Percentiles rank a stretch among this genome's conserved stretches.
These are phyloP conservation scores for Chironomus tepperi DNA, from an alignment of 1,140 invertebrate species.

Conservation along the genomic window DNA sequence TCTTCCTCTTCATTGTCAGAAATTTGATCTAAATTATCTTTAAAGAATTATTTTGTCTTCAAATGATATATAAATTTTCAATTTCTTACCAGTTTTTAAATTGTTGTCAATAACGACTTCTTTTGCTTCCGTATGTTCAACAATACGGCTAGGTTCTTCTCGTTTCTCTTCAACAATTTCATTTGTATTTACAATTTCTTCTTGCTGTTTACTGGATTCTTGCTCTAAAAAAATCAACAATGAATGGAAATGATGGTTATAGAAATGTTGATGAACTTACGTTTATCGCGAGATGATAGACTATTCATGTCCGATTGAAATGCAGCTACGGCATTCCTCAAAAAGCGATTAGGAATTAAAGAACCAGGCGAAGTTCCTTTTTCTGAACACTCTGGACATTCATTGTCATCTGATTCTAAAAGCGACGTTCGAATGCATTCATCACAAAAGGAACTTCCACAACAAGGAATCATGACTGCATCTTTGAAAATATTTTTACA, in stretches of 20 bases:
- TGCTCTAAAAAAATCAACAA: background rate
- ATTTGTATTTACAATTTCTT: background rate
- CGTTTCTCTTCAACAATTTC: too few species aligned
- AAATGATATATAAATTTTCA: too few species aligned
- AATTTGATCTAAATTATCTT: too few species aligned
- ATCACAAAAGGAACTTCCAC: constrained; percentile 96
- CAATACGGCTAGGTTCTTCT: too few species aligned
- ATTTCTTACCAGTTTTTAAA: too few species aligned
- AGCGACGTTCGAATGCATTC: constrained; percentile 87
- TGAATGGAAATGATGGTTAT: too few species aligned
- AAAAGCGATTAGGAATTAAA: constrained; percentile 85
- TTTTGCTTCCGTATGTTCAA: too few species aligned
- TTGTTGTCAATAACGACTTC: too few species aligned
- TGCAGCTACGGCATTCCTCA: constrained; percentile 75
- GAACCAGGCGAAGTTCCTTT: constrained; percentile 86
- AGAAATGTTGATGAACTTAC: background rate
- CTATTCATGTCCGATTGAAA: constrained; percentile 89
- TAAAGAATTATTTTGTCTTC: too few species aligned
- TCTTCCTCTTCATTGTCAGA: constrained; percentile 31
- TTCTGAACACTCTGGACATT: constrained; percentile 89
- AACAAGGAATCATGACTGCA: constrained; percentile 94
- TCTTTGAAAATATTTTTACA: constrained; percentile 91
- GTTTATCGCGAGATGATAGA: constrained; percentile 32
- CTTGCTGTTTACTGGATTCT: background rate
- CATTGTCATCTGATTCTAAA: constrained; percentile 86